Base-by-base conservation (phyloP, 2,888 invertebrate genomes). In the Aphodius granarius region DNA sequence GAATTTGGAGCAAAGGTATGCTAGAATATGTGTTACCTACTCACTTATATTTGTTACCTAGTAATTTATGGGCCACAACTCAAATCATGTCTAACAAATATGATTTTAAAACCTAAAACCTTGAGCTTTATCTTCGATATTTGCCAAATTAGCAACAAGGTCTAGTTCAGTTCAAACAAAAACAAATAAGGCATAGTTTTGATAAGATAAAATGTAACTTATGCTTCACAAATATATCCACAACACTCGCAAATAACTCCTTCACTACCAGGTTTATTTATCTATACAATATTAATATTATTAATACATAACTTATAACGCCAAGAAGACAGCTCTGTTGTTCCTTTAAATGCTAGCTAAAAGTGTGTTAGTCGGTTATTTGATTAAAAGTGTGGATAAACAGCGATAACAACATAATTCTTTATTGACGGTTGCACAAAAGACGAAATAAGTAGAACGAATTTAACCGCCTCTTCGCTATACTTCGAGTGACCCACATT, bases 1-100 rank as follows among this genome's bases (percentile, higher is more conserved):
- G 95, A 96, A 84, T 89, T 91, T 74, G 93, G 92, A 22, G 92
- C 94, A 79, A 92, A 93, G 91, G 95, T 95, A 87, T 63, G 71
- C 63, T 71, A 62, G 20, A 5, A 63, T 43, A 9, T 43, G n/a
- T n/a, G n/a, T n/a, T n/a, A n/a, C n/a, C n/a, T n/a, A n/a, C n/a
- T n/a, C n/a, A n/a, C n/a, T n/a, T n/a, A n/a, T n/a, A n/a, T n/a
- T n/a, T n/a, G n/a, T n/a, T n/a, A n/a, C n/a, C n/a, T n/a, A n/a
- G n/a, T n/a, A n/a, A n/a, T n/a, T n/a, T n/a, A n/a, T n/a, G n/a
- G n/a, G n/a, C n/a, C n/a, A n/a, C n/a, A n/a, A n/a, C n/a, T n/a
- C n/a, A n/a, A n/a, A n/a, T n/a, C n/a, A n/a, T n/a, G n/a, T n/a
- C n/a, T n/a, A n/a, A n/a, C n/a, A n/a, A n/a, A n/a, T n/a, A n/a